Base-by-base conservation (phyloP, 1,140 invertebrate genomes). In the Neodiprion virginianus region DNA sequence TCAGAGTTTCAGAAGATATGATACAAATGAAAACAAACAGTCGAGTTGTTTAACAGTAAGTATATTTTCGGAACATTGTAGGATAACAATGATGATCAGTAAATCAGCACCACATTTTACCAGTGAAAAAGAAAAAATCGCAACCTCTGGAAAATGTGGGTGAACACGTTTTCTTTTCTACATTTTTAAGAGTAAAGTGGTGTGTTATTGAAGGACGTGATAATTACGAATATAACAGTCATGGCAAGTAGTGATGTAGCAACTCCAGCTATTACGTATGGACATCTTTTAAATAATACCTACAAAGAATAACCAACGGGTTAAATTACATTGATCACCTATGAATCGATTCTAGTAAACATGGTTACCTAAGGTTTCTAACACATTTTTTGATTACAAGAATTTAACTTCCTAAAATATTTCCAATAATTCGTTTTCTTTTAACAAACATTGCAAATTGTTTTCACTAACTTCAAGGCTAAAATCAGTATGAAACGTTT, bases 1-100 rank as follows among this genome's bases (percentile, higher is more conserved):
- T 86, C 23, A 85, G 91, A 12, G 89, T 92, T 12, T 92, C 92
- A 4, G 84, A 89, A 47, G 90, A 92, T 75, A 92, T 91, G 86
- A 85, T 91, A 28, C 80, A 84, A 80, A 77, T 83, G n/a, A 86
- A 83, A 76, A 79, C 82, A 73, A 79, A 67, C 71, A 76, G 71
- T 8, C 79, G 77, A 65, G 72, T 79, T 8, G 79, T 72, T 23
- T 71, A 74, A 72, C 49, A 78, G 81, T 82, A 79, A 80, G 73
- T 82, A 61, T 61, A 61, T 61, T 61, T 61, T 40, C 28, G 28
- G 28, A 40, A 40, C 28, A 40, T 40, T 40, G 28, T 40, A 40
- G 28, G 28, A 40, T 40, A 40, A 40, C 28, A 40, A 40, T 40
- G 2, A 40, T 40, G 28, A 40, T 40, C 5, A 5, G 5, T 40